phyloP scores from a whole-genome alignment of 30 jellyfish, hydroid and myxozoan species.

The Pelagia noctiluca region DNA sequence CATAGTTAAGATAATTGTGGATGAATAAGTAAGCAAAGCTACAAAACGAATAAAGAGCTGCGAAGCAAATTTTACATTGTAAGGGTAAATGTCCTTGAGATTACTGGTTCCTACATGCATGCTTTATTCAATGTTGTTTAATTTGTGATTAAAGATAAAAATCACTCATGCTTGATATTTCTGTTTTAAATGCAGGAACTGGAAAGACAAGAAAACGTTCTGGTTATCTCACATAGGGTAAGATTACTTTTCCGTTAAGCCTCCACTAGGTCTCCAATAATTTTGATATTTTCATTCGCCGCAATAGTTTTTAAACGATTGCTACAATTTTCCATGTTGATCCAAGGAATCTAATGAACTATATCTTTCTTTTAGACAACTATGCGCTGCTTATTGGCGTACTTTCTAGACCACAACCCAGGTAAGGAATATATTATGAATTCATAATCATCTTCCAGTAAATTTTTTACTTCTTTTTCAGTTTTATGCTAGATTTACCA shows the following conservation, averaged over 20 bases:
- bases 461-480: background rate
- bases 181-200: conserved; percentile 90
- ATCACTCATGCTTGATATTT: no score
- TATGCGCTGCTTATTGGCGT: conserved; percentile 90
- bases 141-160: no score
- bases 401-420: conserved; percentile 90
- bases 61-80: no score
- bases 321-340: background rate
- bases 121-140: no score
- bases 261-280: background rate
- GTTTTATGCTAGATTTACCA: background rate
- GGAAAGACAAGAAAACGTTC: conserved; percentile 90
- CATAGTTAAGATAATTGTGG: no score
- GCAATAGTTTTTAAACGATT: background rate
- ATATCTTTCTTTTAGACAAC: conserved; percentile 90
- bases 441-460: background rate
- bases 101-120: no score
- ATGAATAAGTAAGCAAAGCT: no score
- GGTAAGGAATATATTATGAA: conserved; percentile 47
- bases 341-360: no score
- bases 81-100: no score
- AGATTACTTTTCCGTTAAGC: background rate
- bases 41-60: no score
- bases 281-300: background rate
- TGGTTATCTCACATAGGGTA: conserved; percentile 90